Evolutionary conservation across 2,797 vertebrate genomes (phyloP), one percentile per base, ranked within the genome.

Genomic region (Halcyon chelicuti): DNA sequence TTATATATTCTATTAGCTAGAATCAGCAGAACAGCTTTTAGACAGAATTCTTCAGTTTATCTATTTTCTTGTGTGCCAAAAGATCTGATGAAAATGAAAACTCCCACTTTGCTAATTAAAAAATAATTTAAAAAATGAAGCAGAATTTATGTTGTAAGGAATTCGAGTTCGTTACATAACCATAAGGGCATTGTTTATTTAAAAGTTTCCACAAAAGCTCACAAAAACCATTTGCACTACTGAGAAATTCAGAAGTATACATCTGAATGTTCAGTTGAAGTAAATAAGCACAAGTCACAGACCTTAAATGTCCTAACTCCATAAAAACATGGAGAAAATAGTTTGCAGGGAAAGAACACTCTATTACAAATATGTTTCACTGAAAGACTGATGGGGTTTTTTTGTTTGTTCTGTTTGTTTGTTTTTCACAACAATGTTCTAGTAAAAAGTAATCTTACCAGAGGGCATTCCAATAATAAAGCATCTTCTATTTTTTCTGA

Each of bases 401-500:
- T 52, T 28, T 52, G 51, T 29, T 29, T 52, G 26, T 9, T 28
- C 16, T 28, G 49, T 28, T 28, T 51, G 49, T 20, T 0, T 23
- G 52, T 61, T 90, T 88, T 87, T 8, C 46, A 85, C 86, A 95
- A 90, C 13, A 80, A 77, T n/a, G 39, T 68, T 79, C 31, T 35
- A 96, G 26, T 86, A 94, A 91, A 97, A 94, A 93, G 42, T 63
- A 94, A 89, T 98, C 99, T 99, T 98, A 99, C 99, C 98, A 99
- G 97, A 73, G 99, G 98, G 76, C 99, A 98, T 97, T 99, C 99
- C 98, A 99, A 98, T 93, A 99, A 97, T 95, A 99, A 98, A 40
- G 98, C 98, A 98, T 99, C 99, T 98, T 99, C 99, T 98, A 99
- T 99, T 98, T 99, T 99, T 98, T 99, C 98, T 86, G 98, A 93